Conservation (phyloP, 1,140 invertebrate species). For the Oreohelix idahoensis region DNA sequence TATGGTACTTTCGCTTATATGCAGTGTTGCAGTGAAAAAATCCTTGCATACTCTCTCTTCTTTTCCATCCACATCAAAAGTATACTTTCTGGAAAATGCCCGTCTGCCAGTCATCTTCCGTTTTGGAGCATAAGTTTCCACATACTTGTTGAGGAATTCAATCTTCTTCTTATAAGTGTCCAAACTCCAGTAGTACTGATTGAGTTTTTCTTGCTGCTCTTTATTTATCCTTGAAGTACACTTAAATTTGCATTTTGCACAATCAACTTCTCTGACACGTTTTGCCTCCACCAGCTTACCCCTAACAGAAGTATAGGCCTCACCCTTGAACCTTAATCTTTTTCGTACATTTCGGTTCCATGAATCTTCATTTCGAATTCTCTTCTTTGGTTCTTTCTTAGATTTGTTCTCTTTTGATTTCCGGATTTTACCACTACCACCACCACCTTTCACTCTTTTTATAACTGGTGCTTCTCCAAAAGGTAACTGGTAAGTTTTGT, state of each 20-base stretch:
- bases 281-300: conserved; percentile 30
- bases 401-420: conserved; percentile 18
- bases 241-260: conserved; percentile 31
- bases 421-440: not conserved
- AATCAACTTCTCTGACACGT: conserved; percentile 21
- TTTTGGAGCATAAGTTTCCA: conserved; percentile 33
- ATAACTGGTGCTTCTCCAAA: not conserved
- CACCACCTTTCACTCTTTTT: not conserved
- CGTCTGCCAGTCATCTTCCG: conserved; percentile 28
- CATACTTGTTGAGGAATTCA: conserved; percentile 24
- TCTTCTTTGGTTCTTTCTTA: conserved; percentile 21
- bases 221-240: conserved; percentile 22
- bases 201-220: not conserved
- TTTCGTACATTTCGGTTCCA: conserved; percentile 32
- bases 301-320: conserved; percentile 27
- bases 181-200: conserved; percentile 22
- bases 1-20: conserved; percentile 37
- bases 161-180: conserved; percentile 34
- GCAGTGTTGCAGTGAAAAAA: conserved; percentile 28
- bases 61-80: conserved; percentile 17
- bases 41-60: conserved; percentile 32
- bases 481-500: not conserved
- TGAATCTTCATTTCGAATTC: conserved; percentile 32
- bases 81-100: conserved; percentile 28
- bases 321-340: conserved; percentile 33